These are phyloP conservation scores for Megaceryle alcyon DNA, from an alignment of 2,797 vertebrate genomes.

Conservation along the genomic window DNA sequence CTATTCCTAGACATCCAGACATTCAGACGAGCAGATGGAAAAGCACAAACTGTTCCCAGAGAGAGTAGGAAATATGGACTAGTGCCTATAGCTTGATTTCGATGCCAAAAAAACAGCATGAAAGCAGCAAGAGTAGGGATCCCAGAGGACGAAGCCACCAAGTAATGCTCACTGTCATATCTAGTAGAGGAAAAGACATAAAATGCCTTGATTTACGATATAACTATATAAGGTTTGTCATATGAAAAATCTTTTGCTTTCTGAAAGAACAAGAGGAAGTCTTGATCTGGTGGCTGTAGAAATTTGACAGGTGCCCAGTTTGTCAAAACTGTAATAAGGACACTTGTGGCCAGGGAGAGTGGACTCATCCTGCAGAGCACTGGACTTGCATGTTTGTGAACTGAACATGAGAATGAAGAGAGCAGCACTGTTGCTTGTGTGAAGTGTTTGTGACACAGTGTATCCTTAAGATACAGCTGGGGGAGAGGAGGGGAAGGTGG, in stretches of 20 bases:
- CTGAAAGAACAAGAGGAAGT: background rate
- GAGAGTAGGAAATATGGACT: constrained; percentile 56
- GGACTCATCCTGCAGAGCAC: background rate
- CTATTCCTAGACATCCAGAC: constrained; percentile 60
- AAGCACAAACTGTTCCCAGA: constrained; percentile 39
- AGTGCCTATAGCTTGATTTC: constrained; percentile 20
- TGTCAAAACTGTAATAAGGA: background rate
- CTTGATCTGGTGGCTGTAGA: background rate
- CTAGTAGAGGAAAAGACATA: background rate
- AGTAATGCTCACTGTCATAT: background rate
- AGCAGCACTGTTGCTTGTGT: background rate
- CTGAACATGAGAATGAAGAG: background rate
- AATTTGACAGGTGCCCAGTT: background rate
- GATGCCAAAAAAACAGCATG: constrained; percentile 1
- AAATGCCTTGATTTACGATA: background rate
- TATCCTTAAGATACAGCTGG: background rate
- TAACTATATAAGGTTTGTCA: background rate
- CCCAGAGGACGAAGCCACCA: background rate
- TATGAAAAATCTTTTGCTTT: background rate
- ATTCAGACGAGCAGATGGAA: constrained; percentile 69
- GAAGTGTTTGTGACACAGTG: background rate
- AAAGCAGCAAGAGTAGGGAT: constrained; percentile 32
- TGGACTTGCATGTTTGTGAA: background rate
- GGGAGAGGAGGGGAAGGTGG: background rate
- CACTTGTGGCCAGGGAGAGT: background rate